Conservation (phyloP, 2,888 invertebrate species). For the Dendrolimus pini region DNA sequence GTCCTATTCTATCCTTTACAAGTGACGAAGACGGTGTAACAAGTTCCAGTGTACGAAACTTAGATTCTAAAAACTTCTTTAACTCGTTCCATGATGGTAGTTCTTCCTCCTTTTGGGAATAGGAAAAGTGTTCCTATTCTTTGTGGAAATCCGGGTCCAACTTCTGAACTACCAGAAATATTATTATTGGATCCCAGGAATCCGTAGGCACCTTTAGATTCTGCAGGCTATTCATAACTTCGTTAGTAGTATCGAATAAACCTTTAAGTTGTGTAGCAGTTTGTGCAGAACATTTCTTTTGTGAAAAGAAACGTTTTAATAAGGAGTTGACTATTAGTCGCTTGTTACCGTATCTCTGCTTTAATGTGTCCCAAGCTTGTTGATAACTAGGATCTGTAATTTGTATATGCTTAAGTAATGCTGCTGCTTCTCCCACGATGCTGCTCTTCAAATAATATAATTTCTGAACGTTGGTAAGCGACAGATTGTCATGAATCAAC, state of each 20-base stretch:
- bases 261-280: slow-evolving; percentile 1
- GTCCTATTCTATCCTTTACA: background rate
- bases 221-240: slow-evolving; percentile 1
- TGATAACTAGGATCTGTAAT: slow-evolving; percentile 6
- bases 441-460: slow-evolving; percentile 9
- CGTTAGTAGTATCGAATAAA: slow-evolving; percentile 8
- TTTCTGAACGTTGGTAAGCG: slow-evolving; percentile 7
- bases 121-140: background rate
- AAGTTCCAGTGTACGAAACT: background rate
- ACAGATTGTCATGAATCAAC: slow-evolving; percentile 5
- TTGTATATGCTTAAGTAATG: slow-evolving; percentile 7
- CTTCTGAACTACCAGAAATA: background rate
- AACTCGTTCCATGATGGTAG: background rate
- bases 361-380: slow-evolving; percentile 6
- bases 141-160: background rate
- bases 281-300: slow-evolving; percentile 1
- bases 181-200: no score
- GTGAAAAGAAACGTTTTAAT: slow-evolving; percentile 1
- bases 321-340: slow-evolving; percentile 7
- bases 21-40: background rate
- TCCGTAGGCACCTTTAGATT: background rate
- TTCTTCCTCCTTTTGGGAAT: background rate
- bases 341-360: slow-evolving; percentile 3
- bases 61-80: background rate
- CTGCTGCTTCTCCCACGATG: slow-evolving; percentile 6